Base-by-base conservation (phyloP, 2,113 vertebrate species). In the Prunella himalayana region DNA sequence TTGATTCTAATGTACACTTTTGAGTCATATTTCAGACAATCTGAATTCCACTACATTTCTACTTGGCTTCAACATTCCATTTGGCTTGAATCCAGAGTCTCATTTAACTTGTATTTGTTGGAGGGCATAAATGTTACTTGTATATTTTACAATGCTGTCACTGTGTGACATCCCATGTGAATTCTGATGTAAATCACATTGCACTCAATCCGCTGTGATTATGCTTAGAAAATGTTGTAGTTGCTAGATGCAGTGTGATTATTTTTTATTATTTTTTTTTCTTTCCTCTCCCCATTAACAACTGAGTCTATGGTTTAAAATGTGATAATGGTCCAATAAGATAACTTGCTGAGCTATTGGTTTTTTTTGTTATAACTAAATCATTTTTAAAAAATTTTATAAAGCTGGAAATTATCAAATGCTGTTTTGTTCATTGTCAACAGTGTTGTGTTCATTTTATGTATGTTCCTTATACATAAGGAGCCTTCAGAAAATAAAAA, bases 161-260 rank as follows among this genome's bases (percentile, higher is more conserved):
- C 99, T 98, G 97, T 99, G 99, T 99, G 99, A 99, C 99, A 98
- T 98, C 97, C 94, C 98, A 91, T 98, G 86, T 90, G 95, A 98
- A 97, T 94, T 97, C 97, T 96, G 96, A 94, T 98, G 96, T 98
- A 96, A 93, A 96, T 98, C 97, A 97, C 97, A 98, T 98, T 98
- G 97, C 97, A 96, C 96, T 97, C 97, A 88, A 95, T 96, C 97
- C 41, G 97, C 98, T 97, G 96, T 98, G 98, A 97, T 98, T 98
- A 98, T 97, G 98, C 98, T 97, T 98, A 96, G 97, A 97, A 97
- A 97, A 97, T 97, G 90, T 30, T 96, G 72, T 97, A 97, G 98
- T 98, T 93, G 90, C 94, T 96, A 97, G 96, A 96, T 97, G 96
- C 97, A 96, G 97, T 98, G 98, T 98, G 97, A 96, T 79, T 91